A percentile compares a stretch with the other conserved stretches of the same genome.
Conservation (phyloP, 2,888 invertebrate species). For the Laspeyria flexula region DNA sequence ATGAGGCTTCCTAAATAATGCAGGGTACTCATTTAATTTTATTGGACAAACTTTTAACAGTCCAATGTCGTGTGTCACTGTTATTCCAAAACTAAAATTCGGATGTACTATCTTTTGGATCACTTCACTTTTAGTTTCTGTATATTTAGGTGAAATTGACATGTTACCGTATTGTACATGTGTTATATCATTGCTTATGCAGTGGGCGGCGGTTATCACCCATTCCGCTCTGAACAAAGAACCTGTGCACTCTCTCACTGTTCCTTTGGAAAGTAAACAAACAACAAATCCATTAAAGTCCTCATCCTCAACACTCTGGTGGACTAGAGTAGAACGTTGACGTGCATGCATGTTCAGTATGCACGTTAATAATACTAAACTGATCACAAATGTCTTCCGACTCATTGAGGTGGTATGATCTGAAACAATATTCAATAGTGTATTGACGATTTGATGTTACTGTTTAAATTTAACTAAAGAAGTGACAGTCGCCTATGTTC, state of each 20-base stretch:
- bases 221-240: not conserved
- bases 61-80: not conserved
- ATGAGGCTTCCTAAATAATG: not conserved
- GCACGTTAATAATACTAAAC: too few relatives aligned
- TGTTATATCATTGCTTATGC: not conserved
- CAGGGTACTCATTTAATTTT: not conserved
- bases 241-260: not conserved
- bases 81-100: not conserved
- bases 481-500: too few relatives aligned
- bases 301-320: not conserved
- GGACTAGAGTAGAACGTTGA: too few relatives aligned
- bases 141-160: not conserved
- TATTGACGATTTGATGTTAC: too few relatives aligned
- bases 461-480: too few relatives aligned
- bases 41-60: not conserved
- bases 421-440: not conserved
- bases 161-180: not conserved
- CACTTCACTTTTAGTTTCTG: not conserved
- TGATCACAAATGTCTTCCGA: not conserved
- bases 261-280: not conserved
- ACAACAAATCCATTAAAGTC: not conserved
- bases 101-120: not conserved
- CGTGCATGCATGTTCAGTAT: too few relatives aligned
- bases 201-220: slow-evolving; percentile 3
- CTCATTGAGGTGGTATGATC: not conserved